Conservation (phyloP, 2,113 vertebrate genomes). For the Pelvicachromis taeniatus region DNA sequence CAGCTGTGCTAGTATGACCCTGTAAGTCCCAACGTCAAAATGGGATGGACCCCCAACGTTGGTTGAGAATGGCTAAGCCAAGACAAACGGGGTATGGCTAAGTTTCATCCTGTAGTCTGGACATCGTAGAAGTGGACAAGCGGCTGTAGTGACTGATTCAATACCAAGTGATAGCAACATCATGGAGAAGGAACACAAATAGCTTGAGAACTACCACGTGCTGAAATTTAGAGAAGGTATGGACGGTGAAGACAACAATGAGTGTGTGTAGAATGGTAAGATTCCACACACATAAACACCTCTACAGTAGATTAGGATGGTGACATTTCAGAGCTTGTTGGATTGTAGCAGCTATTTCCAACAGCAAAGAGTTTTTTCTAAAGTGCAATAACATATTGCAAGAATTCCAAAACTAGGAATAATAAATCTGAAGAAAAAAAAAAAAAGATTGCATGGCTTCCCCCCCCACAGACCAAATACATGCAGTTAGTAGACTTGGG, state of each 20-base stretch:
- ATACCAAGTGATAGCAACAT: not conserved
- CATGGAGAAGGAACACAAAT: not conserved
- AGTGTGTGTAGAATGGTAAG: no score
- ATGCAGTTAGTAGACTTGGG: no score
- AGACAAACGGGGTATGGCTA: not conserved
- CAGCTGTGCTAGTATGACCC: not conserved
- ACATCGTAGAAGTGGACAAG: not conserved
- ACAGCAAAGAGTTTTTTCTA: no score
- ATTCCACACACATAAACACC: not conserved
- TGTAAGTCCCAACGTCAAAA: not conserved
- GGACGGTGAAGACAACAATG: not conserved
- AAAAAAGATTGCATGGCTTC: no score
- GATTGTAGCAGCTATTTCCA: no score
- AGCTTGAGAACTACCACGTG: not conserved
- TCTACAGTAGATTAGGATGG: not conserved
- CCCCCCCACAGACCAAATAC: no score
- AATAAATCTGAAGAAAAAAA: no score
- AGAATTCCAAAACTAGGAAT: no score
- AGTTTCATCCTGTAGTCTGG: no score
- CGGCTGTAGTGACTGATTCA: not conserved
- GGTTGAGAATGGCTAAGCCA: not conserved
- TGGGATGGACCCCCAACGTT: not conserved
- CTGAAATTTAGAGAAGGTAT: not conserved
- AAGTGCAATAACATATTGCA: no score
- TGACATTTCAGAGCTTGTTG: no score